Evolutionary conservation across 2,888 invertebrate species (phyloP), one percentile per base, ranked within the genome.

Genomic region (Scrobipalpa costella): DNA sequence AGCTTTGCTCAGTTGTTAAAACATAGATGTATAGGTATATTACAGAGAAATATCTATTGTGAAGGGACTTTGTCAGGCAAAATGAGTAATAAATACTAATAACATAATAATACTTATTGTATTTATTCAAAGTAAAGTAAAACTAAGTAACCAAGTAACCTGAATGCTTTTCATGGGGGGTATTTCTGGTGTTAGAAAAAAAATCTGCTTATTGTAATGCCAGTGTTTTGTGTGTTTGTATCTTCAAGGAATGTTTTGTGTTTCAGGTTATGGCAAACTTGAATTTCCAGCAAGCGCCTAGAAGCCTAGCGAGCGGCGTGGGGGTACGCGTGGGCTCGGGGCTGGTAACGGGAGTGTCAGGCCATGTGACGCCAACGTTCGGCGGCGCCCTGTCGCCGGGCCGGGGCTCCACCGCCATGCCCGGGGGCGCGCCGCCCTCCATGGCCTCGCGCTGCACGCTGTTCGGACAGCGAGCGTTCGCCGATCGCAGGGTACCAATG

Each of bases 201-300:
- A 44, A 11, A 49, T 11, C 8, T 50, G 40, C 44, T 21, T 52
- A 6, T 19, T 52, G 21, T 52, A 1, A 49, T 19, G 7, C 1
- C 17, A 3, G 19, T 52, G 21, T 21, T 52, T 19, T 27, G 50
- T 52, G 13, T 1, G 15, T 7, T n/a, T 49, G 15, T 55, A 55
- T 55, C n/a, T 55, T 13, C 13, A 33, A 33, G 6, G 7, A 7
- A 57, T 64, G 21, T 33, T 64, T 19, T 47, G 40, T 33, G 38
- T 61, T 84, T 13, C 90, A 93, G 96, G 96, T 95, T 94, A 97
- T 97, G 96, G 97, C 97, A 93, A 97, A 96, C 94, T 94, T 97
- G 94, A 97, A 97, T 93, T 96, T 96, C 93, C 95, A 95, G 90
- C 95, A 95, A 92, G 95, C 95, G 79, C 96, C 96, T 90, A 94